These are phyloP conservation scores for Chrysina gloriosa DNA, from an alignment of 2,888 invertebrate species.

Conservation along the genomic window DNA sequence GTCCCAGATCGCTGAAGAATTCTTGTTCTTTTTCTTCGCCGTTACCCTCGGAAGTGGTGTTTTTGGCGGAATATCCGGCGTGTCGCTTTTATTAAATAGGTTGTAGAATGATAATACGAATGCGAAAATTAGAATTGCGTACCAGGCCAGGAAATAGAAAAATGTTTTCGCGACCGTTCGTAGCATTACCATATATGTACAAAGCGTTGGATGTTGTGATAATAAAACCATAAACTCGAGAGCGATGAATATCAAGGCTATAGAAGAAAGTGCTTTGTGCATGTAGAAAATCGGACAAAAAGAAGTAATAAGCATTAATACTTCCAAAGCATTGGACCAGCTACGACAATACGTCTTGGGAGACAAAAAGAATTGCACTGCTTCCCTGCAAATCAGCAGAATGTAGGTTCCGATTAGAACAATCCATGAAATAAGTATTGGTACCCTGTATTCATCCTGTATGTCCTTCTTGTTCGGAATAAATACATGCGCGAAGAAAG, in stretches of 20 bases:
- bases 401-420: conserved; percentile 71
- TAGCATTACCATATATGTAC: conserved; percentile 86
- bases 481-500: conserved; percentile 66
- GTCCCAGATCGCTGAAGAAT: conserved; percentile 77
- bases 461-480: conserved; percentile 67
- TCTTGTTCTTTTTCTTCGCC: conserved; percentile 71
- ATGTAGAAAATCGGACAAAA: conserved; percentile 71
- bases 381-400: conserved; percentile 74
- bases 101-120: conserved; percentile 86
- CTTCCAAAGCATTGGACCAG: conserved; percentile 81
- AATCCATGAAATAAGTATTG: conserved; percentile 46
- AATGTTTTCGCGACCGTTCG: conserved; percentile 84
- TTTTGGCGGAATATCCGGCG: neutral
- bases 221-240: conserved; percentile 82
- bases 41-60: neutral
- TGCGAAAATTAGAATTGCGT: conserved; percentile 83
- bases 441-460: neutral
- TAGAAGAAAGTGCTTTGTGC: conserved; percentile 76
- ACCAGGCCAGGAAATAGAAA: conserved; percentile 81
- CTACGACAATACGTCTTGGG: conserved; percentile 75
- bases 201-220: conserved; percentile 82
- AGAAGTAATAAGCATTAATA: conserved; percentile 74
- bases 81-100: conserved; percentile 69
- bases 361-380: conserved; percentile 78
- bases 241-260: conserved; percentile 80